These are phyloP conservation scores for Arrhamphus sclerolepis DNA, from an alignment of 2,797 vertebrate genomes.

Conservation along the genomic window DNA sequence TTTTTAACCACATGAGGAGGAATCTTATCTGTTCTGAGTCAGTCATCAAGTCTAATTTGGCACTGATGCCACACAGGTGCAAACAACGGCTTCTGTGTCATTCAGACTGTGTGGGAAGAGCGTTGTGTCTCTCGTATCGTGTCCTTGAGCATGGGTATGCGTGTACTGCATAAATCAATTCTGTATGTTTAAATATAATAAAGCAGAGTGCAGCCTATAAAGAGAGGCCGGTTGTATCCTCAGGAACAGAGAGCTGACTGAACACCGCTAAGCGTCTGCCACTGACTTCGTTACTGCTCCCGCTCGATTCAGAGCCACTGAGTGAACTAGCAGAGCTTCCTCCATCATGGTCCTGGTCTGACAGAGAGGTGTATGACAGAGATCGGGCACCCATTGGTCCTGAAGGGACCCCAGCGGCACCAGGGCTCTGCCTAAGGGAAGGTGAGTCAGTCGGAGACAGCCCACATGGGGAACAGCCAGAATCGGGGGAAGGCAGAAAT, in stretches of 20 bases:
- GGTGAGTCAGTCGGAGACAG: conserved; percentile 69
- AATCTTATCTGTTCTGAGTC: conserved; percentile 5
- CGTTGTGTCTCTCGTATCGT: background rate
- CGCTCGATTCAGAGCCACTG: conserved; percentile 80
- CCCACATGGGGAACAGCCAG: conserved; percentile 72
- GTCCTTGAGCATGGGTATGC: background rate
- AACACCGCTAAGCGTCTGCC: conserved; percentile 86
- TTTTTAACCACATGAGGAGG: conserved; percentile 12
- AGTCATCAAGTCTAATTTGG: conserved; percentile 26
- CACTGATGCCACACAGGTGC: conserved; percentile 20
- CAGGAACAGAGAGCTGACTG: conserved; percentile 87
- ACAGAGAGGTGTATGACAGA: conserved; percentile 85
- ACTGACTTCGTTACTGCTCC: conserved; percentile 59
- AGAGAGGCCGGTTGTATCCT: conserved; percentile 69
- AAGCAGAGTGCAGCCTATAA: conserved; percentile 52
- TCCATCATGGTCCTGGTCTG: conserved; percentile 84
- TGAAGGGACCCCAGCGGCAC: conserved; percentile 21
- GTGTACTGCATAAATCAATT: conserved; percentile 16
- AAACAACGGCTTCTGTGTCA: conserved; percentile 11
- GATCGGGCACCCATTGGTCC: conserved; percentile 72
- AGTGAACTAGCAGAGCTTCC: conserved; percentile 82
- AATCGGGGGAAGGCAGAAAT: conserved; percentile 80
- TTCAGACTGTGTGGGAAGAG: conserved; percentile 2
- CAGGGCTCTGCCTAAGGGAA: conserved; percentile 63
- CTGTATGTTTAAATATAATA: conserved; percentile 4